Conservation (phyloP, 2,797 vertebrate genomes). For the Scolopax bukidnonensis region DNA sequence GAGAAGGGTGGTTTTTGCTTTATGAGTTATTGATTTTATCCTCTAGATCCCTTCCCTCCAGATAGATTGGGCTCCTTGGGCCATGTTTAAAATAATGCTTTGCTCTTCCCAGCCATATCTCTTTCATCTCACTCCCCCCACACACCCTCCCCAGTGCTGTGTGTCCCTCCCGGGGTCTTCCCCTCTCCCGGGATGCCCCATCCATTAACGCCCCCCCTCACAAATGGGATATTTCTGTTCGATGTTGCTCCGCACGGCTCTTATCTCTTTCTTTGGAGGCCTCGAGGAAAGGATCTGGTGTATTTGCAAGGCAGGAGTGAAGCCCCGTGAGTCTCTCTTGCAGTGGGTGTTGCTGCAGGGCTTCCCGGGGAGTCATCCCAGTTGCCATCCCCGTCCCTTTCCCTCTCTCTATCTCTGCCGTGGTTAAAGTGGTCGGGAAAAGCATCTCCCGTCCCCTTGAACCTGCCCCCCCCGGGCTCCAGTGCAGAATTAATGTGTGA, state of each 20-base stretch:
- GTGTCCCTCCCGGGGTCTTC: not conserved
- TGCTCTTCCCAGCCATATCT: not conserved
- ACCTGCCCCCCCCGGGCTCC: not conserved
- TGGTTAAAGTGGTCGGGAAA: not conserved
- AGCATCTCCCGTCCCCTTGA: not conserved
- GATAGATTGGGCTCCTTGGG: not conserved
- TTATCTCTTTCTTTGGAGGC: not conserved
- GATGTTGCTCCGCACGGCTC: rapidly evolving
- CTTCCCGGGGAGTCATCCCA: not conserved
- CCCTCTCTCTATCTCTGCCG: not conserved
- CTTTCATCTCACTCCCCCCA: not conserved
- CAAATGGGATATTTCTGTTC: not conserved
- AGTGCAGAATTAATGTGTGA: not conserved
- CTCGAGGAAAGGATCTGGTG: not conserved
- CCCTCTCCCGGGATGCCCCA: not conserved
- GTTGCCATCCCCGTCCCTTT: rapidly evolving
- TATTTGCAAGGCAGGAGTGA: not conserved
- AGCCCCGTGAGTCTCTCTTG: not conserved
- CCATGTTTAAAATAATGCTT: not conserved
- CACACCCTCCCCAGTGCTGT: not conserved
- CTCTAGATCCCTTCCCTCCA: not conserved
- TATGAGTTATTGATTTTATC: slow-evolving; percentile 11
- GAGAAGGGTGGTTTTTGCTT: not conserved
- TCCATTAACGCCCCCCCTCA: not conserved
- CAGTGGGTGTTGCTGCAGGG: not conserved